Percentiles rank a stretch among this genome's conserved stretches.
Conservation (phyloP, 2,113 vertebrate species). For the Carollia perspicillata region DNA sequence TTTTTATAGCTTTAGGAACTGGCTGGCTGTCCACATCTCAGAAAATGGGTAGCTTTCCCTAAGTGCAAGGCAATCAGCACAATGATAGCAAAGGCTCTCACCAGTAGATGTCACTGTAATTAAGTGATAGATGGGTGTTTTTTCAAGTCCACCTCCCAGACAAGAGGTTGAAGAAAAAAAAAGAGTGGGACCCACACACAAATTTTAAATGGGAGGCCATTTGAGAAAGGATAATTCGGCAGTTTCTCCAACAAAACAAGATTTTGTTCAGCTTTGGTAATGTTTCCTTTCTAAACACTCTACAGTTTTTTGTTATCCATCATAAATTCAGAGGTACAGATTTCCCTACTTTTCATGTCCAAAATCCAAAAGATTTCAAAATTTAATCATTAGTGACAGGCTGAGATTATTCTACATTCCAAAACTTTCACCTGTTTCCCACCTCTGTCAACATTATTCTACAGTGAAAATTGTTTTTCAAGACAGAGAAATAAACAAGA, state of each 20-base stretch:
- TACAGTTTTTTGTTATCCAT: background rate
- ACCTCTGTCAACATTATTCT: background rate
- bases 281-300: background rate
- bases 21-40: background rate
- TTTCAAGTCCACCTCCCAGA: background rate
- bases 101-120: conserved; percentile 62
- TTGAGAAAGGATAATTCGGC: background rate
- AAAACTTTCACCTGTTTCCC: background rate
- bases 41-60: background rate
- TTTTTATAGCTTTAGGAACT: background rate
- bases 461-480: background rate
- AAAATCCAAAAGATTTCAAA: background rate
- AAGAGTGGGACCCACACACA: too few species aligned
- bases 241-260: background rate
- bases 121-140: background rate
- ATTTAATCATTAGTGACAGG: background rate
- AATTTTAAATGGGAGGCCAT: background rate
- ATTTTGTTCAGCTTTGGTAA: background rate
- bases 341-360: background rate
- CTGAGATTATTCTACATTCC: background rate
- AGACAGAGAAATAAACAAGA: background rate
- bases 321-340: background rate
- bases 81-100: background rate
- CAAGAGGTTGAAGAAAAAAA: background rate
- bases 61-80: background rate